phyloP scores from a whole-genome alignment of 2,113 vertebrate genomes.

The Felis catus region F.catus_Fca126_mat1.0 CM031412.1:125794001-125794500 shows the following conservation, averaged over 20 bases:
- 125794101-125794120: no score
- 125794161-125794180: not conserved
- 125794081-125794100: no score
- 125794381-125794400: not conserved
- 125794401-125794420: not conserved
- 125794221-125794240: not conserved
- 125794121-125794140: not conserved
- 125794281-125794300: not conserved
- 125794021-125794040: no score
- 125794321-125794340: not conserved
- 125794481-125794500: not conserved
- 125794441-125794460: not conserved
- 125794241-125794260: not conserved
- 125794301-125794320: not conserved
- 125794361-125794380: not conserved
- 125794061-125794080: no score
- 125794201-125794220: not conserved
- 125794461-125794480: not conserved
- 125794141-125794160: not conserved
- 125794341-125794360: not conserved
- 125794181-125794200: not conserved
- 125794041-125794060: no score
- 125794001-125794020: no score
- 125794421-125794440: not conserved
- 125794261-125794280: not conserved